phyloP scores from a whole-genome alignment of 2,888 invertebrate genomes.

The Tanytarsus gracilentus region DNA sequence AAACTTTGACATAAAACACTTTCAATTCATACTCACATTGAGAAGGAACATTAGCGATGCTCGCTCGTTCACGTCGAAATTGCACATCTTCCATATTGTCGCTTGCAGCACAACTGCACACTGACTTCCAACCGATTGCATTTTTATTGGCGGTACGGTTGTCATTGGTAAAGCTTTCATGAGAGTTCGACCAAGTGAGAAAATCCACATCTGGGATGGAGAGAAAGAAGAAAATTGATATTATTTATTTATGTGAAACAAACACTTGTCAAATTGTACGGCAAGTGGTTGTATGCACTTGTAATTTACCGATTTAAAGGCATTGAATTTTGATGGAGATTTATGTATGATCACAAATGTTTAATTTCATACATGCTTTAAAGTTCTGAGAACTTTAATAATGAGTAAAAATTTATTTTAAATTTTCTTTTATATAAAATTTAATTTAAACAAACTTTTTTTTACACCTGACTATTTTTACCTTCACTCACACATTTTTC shows the following conservation, averaged over 20 bases:
- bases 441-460: too few relatives aligned
- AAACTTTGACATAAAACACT: neutral
- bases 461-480: too few relatives aligned
- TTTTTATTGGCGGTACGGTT: constrained; percentile 4
- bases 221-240: neutral
- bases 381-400: too few relatives aligned
- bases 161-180: constrained; percentile 41
- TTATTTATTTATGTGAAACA: neutral
- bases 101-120: constrained; percentile 39
- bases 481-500: too few relatives aligned
- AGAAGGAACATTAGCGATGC: constrained; percentile 53
- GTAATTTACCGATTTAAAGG: too few relatives aligned
- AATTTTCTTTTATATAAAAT: too few relatives aligned
- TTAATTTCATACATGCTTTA: too few relatives aligned
- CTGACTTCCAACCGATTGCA: constrained; percentile 30
- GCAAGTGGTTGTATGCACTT: too few relatives aligned
- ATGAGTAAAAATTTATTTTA: too few relatives aligned
- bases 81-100: constrained; percentile 49
- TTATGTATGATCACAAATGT: too few relatives aligned
- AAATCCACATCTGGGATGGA: constrained; percentile 52
- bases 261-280: neutral
- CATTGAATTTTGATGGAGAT: too few relatives aligned
- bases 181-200: constrained; percentile 49
- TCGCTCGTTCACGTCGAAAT: constrained; percentile 46
- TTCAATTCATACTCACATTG: constrained; percentile 46